Percentiles rank a stretch among this genome's conserved stretches.
These are phyloP conservation scores for Lutjanus erythropterus DNA, from an alignment of 2,113 vertebrate genomes.

Conservation along the genomic window DNA sequence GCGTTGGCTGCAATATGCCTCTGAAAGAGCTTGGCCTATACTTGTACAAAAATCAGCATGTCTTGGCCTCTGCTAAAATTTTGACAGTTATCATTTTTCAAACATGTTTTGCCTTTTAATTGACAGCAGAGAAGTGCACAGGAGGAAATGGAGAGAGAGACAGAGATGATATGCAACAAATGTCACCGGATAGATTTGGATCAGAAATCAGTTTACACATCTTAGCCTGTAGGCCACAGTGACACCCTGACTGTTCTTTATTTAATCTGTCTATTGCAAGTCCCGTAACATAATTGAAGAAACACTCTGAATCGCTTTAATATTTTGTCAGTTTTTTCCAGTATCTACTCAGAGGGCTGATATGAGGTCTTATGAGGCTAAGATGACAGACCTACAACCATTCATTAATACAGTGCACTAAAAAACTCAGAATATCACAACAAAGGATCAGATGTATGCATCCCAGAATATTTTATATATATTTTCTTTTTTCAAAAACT, in stretches of 20 bases:
- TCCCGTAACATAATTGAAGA: not conserved
- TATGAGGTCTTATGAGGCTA: not conserved
- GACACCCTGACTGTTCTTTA: not conserved
- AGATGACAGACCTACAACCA: not conserved
- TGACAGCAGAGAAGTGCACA: not conserved
- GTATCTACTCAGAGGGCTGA: not conserved
- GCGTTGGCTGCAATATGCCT: no score
- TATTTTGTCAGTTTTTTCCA: not conserved
- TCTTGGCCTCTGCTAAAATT: not conserved
- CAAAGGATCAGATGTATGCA: conserved; percentile 12
- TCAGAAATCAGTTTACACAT: not conserved
- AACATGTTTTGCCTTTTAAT: not conserved
- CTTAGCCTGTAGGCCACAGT: not conserved
- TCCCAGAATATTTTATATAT: not conserved
- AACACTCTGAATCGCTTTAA: conserved; percentile 2
- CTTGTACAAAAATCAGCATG: not conserved
- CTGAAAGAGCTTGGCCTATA: not conserved
- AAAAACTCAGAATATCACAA: conserved; percentile 11
- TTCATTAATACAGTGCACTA: not conserved
- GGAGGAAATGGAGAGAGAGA: not conserved
- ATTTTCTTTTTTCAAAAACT: not conserved
- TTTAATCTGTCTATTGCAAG: not conserved
- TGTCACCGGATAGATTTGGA: not conserved
- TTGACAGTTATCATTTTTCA: not conserved
- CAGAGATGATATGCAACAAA: not conserved